A percentile compares a stretch with the other conserved stretches of the same genome.
These are phyloP conservation scores for cattle (Bos taurus) DNA, from an alignment of 2,113 vertebrate species.

Conservation along the genomic window ARS-UCD2.0 NC_037329.1:52885501-52886000, in stretches of 20 bases:
- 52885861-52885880: slow-evolving; percentile 70
- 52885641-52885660: background rate
- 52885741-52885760: slow-evolving; percentile 49
- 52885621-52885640: slow-evolving; percentile 41
- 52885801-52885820: slow-evolving; percentile 59
- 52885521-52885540: background rate
- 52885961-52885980: slow-evolving; percentile 45
- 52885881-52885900: slow-evolving; percentile 71
- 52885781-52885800: slow-evolving; percentile 55
- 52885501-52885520: background rate
- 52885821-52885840: slow-evolving; percentile 63
- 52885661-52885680: slow-evolving; percentile 56
- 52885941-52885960: slow-evolving; percentile 52
- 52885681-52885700: slow-evolving; percentile 18
- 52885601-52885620: background rate
- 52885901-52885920: slow-evolving; percentile 70
- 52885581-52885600: background rate
- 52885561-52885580: background rate
- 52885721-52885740: slow-evolving; percentile 24
- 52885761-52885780: slow-evolving; percentile 55
- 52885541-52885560: background rate
- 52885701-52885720: slow-evolving; percentile 53
- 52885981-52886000: slow-evolving; percentile 62
- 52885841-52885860: slow-evolving; percentile 66
- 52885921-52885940: slow-evolving; percentile 65